A percentile compares a stretch with the other conserved stretches of the same genome.
These are phyloP conservation scores for Peromyscus aztecus DNA, from an alignment of 2,797 vertebrate species.

Conservation along the genomic window DNA sequence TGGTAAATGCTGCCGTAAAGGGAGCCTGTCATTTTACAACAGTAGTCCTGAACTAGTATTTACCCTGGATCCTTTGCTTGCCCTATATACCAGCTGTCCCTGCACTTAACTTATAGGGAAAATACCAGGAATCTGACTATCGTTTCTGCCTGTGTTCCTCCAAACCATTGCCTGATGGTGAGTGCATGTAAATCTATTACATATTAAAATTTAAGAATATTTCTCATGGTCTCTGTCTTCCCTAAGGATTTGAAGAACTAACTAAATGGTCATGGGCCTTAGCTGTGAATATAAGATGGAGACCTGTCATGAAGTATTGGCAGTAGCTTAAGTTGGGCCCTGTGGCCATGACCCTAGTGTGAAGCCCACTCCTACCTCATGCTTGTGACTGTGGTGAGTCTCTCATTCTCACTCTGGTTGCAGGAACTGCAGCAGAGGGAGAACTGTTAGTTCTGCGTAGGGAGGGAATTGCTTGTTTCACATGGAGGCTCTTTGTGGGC, in stretches of 20 bases:
- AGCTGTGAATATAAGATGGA: fast-evolving
- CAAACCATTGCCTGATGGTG: not conserved
- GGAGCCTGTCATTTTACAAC: not conserved
- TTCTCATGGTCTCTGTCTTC: not conserved
- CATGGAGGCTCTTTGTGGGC: not conserved
- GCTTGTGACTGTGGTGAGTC: not conserved
- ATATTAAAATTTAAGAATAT: not conserved
- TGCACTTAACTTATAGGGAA: not conserved
- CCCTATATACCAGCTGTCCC: not conserved
- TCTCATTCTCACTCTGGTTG: not conserved
- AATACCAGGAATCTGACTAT: not conserved
- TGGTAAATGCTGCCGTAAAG: not conserved
- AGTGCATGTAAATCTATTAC: not conserved
- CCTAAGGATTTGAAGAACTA: not conserved
- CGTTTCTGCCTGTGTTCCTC: not conserved
- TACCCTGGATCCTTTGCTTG: not conserved
- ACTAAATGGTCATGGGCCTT: not conserved
- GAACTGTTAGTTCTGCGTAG: not conserved
- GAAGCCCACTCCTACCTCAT: not conserved
- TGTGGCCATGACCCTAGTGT: not conserved
- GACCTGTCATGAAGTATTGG: not conserved
- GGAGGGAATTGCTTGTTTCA: not conserved
- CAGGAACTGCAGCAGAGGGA: not conserved
- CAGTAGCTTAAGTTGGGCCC: too few species aligned
- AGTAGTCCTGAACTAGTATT: not conserved